Evolutionary conservation across 2,113 vertebrate species (phyloP).

Genomic region (Beaufortia kweichowensis): DNA sequence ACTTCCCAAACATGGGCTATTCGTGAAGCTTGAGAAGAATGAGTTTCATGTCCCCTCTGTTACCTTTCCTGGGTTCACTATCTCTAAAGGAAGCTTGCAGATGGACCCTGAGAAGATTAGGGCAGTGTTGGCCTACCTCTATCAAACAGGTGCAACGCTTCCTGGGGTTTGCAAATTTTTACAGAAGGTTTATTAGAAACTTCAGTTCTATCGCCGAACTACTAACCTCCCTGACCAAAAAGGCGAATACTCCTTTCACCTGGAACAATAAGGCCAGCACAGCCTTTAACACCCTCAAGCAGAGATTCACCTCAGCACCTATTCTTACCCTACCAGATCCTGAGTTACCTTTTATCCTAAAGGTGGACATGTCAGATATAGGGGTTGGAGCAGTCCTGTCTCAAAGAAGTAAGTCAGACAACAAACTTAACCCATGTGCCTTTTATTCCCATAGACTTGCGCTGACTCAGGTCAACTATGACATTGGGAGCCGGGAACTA

Average conservation of each 20-base stretch:
- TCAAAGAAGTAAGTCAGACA: neutral
- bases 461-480: neutral
- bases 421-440: neutral
- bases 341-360: neutral
- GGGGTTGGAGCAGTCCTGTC: neutral
- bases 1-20: no score
- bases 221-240: neutral
- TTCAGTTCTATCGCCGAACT: neutral
- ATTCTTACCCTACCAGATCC: neutral
- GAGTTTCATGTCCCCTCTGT: no score
- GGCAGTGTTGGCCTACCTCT: no score
- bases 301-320: neutral
- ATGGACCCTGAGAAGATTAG: no score
- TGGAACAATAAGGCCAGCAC: no score
- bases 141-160: no score
- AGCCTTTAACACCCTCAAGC: neutral
- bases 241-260: no score
- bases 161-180: neutral
- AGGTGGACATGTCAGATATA: neutral
- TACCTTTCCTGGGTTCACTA: no score
- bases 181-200: neutral
- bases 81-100: no score
- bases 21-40: no score
- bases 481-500: neutral
- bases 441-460: neutral